Evolutionary conservation across 2,797 vertebrate genomes (phyloP).

Genomic region (Aphelocoma californica): DNA sequence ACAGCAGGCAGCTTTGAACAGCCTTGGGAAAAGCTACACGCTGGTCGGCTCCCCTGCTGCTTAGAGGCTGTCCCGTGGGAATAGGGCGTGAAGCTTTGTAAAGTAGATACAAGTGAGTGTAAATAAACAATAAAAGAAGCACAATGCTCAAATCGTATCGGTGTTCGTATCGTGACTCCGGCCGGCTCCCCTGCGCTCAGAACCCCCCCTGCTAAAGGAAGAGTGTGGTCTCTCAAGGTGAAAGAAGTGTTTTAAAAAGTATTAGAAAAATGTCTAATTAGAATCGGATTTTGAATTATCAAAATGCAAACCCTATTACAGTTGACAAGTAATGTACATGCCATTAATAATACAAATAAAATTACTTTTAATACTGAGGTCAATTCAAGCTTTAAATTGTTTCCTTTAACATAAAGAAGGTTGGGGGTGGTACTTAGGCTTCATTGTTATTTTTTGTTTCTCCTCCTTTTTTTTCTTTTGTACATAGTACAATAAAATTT

Average conservation of each 20-base stretch:
- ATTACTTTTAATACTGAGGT: background rate
- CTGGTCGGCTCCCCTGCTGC: too few species aligned
- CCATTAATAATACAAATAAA: background rate
- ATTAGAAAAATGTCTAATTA: background rate
- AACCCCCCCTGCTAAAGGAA: background rate
- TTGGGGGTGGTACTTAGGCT: background rate
- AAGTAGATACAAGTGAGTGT: too few species aligned
- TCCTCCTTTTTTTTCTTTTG: background rate
- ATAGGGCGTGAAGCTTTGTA: too few species aligned
- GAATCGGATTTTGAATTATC: background rate
- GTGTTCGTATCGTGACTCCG: too few species aligned
- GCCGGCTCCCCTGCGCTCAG: too few species aligned
- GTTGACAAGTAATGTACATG: background rate
- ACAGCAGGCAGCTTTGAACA: too few species aligned
- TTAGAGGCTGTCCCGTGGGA: too few species aligned
- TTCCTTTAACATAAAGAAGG: background rate
- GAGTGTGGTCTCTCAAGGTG: background rate
- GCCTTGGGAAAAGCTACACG: too few species aligned
- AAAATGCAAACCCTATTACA: background rate
- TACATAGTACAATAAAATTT: background rate
- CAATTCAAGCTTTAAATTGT: background rate
- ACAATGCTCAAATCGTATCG: too few species aligned
- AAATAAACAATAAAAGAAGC: too few species aligned
- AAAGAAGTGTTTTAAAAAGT: background rate
- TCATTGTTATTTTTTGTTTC: background rate